A percentile compares a stretch with the other conserved stretches of the same genome.
These are phyloP conservation scores for Colinus virginianus DNA, from an alignment of 2,113 vertebrate species.

Conservation along the genomic window DNA sequence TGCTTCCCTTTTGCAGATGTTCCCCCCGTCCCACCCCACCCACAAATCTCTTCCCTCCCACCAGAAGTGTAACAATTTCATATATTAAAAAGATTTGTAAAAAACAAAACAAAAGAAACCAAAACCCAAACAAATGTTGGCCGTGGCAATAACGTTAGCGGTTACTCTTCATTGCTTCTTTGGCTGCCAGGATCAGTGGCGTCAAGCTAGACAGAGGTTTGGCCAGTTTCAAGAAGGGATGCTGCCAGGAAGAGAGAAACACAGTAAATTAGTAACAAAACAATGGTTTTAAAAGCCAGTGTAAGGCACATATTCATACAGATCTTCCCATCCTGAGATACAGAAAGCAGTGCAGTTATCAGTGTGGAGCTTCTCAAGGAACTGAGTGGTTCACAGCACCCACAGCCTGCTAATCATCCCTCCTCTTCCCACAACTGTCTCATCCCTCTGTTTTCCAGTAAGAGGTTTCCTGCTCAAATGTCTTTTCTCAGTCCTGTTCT, in stretches of 20 bases:
- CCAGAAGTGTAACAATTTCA: slow-evolving; percentile 72
- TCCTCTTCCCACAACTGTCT: neutral
- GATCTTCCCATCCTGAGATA: neutral
- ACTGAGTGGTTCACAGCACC: neutral
- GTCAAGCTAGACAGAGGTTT: slow-evolving; percentile 98
- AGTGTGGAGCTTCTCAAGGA: neutral
- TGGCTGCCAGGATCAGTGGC: slow-evolving; percentile 96
- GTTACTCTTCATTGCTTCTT: slow-evolving; percentile 99
- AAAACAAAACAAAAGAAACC: slow-evolving; percentile 71
- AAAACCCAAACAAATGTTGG: slow-evolving; percentile 47
- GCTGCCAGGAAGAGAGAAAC: slow-evolving; percentile 79
- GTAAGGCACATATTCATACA: neutral
- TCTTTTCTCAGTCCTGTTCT: neutral
- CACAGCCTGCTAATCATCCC: neutral
- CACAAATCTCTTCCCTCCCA: slow-evolving; percentile 33
- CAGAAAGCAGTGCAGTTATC: neutral
- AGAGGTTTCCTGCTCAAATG: neutral
- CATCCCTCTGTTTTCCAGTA: neutral
- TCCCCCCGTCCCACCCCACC: neutral
- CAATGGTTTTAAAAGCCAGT: neutral
- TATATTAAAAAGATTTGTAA: slow-evolving; percentile 83
- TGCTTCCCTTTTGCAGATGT: slow-evolving; percentile 69
- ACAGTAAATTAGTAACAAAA: neutral
- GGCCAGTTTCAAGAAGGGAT: slow-evolving; percentile 98
- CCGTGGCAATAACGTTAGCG: slow-evolving; percentile 81